phyloP scores from a whole-genome alignment of 2,113 vertebrate genomes.

The Lophius piscatorius region DNA sequence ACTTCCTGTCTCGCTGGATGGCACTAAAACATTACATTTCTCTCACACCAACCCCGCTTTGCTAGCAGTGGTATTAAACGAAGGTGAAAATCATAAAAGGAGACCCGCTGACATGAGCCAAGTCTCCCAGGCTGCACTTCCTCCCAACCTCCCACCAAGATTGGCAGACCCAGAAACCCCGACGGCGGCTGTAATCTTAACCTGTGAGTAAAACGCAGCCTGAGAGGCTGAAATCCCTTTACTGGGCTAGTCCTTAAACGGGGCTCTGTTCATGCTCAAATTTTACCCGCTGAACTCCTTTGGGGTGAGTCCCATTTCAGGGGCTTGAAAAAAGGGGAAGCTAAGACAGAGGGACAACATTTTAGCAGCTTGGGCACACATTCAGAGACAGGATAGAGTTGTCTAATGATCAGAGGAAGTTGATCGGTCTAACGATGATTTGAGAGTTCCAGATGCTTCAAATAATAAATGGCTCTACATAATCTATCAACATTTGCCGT shows the following conservation, averaged over 20 bases:
- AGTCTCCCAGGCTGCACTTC: slow-evolving; percentile 24
- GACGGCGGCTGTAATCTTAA: slow-evolving; percentile 54
- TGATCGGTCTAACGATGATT: slow-evolving; percentile 17
- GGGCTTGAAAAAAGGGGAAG: not conserved
- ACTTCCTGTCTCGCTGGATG: no score
- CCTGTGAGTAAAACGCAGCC: slow-evolving; percentile 53
- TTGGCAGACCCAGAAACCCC: slow-evolving; percentile 35
- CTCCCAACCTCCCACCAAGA: slow-evolving; percentile 30
- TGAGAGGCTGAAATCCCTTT: slow-evolving; percentile 54
- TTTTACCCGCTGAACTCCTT: slow-evolving; percentile 31
- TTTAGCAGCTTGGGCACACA: not conserved
- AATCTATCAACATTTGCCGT: not conserved
- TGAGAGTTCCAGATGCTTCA: slow-evolving; percentile 11
- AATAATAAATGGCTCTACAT: slow-evolving; percentile 9
- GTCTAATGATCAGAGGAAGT: slow-evolving; percentile 1
- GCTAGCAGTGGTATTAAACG: no score
- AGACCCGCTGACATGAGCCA: slow-evolving; percentile 14
- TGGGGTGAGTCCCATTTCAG: slow-evolving; percentile 29
- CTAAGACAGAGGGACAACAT: not conserved
- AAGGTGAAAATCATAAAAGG: slow-evolving; percentile 13
- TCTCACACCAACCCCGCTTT: no score
- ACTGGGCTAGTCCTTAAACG: slow-evolving; percentile 47
- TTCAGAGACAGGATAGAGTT: not conserved
- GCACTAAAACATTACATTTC: no score
- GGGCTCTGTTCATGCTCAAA: slow-evolving; percentile 40